phyloP scores from a whole-genome alignment of 2,797 vertebrate genomes.

The Scyliorhinus canicula region DNA sequence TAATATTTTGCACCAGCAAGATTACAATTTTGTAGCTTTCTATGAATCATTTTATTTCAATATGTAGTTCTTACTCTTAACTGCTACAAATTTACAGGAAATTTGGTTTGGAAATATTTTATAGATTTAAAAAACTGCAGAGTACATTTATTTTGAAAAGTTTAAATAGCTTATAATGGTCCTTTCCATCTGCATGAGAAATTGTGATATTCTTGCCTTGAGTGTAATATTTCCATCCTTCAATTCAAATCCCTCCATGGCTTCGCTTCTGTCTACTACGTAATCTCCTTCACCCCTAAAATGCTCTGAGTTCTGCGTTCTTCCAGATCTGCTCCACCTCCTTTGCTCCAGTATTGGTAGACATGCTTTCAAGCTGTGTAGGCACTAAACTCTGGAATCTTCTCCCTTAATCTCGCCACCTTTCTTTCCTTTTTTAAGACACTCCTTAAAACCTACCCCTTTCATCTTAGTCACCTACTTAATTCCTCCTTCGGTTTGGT shows the following conservation, averaged over 20 bases:
- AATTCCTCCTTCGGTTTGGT: background rate
- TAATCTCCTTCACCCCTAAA: background rate
- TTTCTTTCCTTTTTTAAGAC: background rate
- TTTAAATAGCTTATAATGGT: background rate
- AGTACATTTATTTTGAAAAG: background rate
- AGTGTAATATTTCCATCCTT: background rate
- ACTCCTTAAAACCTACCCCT: background rate
- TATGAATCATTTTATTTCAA: background rate
- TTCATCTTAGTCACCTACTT: background rate
- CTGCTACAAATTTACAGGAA: background rate
- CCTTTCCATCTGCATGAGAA: background rate
- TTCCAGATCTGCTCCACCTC: background rate
- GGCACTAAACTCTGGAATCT: background rate
- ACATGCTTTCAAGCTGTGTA: background rate
- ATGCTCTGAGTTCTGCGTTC: background rate
- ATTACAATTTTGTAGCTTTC: background rate
- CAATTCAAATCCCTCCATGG: too few species aligned
- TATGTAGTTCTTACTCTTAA: background rate
- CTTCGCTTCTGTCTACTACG: background rate
- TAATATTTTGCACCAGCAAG: background rate
- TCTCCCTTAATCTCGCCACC: background rate
- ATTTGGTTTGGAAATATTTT: background rate
- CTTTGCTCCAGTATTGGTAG: background rate
- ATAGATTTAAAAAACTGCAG: background rate
- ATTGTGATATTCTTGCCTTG: background rate